A percentile compares a stretch with the other conserved stretches of the same genome.
Evolutionary conservation across 1,140 invertebrate species (phyloP).

Genomic region (Drosophila parabipectinata): DNA sequence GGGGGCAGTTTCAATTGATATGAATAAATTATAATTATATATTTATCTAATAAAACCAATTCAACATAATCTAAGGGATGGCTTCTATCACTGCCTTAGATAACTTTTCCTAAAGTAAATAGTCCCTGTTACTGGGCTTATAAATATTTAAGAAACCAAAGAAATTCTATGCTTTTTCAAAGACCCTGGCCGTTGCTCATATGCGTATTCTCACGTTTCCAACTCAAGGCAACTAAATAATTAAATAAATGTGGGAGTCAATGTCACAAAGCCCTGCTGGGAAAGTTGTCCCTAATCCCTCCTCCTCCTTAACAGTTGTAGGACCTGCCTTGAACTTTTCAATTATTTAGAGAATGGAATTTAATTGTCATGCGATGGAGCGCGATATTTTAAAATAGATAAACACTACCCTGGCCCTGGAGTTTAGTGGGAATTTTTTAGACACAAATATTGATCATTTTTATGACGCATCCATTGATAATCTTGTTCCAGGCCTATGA

Average conservation of each 20-base stretch:
- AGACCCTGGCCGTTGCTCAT: background rate
- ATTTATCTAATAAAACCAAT: background rate
- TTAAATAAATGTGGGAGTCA: background rate
- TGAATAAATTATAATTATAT: background rate
- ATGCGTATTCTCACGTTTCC: background rate
- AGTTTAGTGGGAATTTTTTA: background rate
- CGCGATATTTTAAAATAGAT: background rate
- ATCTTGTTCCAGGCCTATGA: slow-evolving; percentile 92
- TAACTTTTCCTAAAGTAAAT: too few relatives aligned
- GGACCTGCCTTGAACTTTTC: background rate
- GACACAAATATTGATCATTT: too few relatives aligned
- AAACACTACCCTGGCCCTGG: background rate
- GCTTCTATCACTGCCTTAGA: too few relatives aligned
- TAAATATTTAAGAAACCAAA: background rate
- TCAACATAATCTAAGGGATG: too few relatives aligned
- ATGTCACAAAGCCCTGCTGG: background rate
- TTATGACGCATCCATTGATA: too few relatives aligned
- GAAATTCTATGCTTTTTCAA: background rate
- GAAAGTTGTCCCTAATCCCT: background rate
- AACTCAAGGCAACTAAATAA: background rate
- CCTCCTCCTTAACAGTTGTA: background rate
- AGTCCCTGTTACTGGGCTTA: background rate
- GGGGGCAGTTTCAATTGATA: background rate
- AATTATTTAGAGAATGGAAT: background rate
- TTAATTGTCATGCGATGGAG: background rate